A percentile compares a stretch with the other conserved stretches of the same genome.
Conservation (phyloP, 2,797 vertebrate species). For the Echeneis naucrates region DNA sequence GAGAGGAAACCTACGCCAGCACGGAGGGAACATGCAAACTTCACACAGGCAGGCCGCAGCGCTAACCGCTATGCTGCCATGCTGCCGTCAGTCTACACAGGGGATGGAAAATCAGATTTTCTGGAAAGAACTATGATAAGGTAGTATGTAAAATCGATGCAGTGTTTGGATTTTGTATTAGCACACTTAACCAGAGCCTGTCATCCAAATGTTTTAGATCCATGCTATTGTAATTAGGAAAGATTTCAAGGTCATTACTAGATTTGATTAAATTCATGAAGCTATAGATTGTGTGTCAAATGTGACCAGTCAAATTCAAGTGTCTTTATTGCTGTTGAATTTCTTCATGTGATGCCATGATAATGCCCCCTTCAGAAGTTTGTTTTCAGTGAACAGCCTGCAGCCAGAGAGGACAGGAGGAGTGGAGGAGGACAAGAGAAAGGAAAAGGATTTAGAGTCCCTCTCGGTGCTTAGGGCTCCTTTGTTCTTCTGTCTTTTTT, state of each 20-base stretch:
- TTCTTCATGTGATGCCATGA: slow-evolving; percentile 43
- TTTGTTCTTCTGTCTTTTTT: slow-evolving; percentile 39
- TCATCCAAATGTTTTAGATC: slow-evolving; percentile 2
- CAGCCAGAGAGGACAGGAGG: slow-evolving; percentile 38
- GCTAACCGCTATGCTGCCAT: too few relatives aligned
- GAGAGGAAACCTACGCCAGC: too few relatives aligned
- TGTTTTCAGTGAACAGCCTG: slow-evolving; percentile 34
- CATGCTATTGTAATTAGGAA: slow-evolving; percentile 3
- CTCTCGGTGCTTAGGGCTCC: slow-evolving; percentile 38
- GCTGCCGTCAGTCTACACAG: too few relatives aligned
- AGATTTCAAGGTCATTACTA: slow-evolving; percentile 31
- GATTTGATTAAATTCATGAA: slow-evolving; percentile 2
- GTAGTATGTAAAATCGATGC: slow-evolving; percentile 51
- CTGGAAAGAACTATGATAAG: slow-evolving; percentile 50
- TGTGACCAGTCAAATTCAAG: slow-evolving; percentile 30
- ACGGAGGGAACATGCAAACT: too few relatives aligned
- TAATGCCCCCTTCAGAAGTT: slow-evolving; percentile 44
- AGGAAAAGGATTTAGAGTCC: slow-evolving; percentile 61
- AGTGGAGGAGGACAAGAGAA: slow-evolving; percentile 59
- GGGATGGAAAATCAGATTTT: slow-evolving; percentile 45
- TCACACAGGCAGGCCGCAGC: too few relatives aligned
- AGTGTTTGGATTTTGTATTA: slow-evolving; percentile 20
- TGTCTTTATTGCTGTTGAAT: slow-evolving; percentile 24
- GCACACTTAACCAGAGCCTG: background rate
- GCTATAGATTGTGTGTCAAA: slow-evolving; percentile 16